Conservation (phyloP, 2,113 vertebrate genomes). For the Halichoerus grypus region DNA sequence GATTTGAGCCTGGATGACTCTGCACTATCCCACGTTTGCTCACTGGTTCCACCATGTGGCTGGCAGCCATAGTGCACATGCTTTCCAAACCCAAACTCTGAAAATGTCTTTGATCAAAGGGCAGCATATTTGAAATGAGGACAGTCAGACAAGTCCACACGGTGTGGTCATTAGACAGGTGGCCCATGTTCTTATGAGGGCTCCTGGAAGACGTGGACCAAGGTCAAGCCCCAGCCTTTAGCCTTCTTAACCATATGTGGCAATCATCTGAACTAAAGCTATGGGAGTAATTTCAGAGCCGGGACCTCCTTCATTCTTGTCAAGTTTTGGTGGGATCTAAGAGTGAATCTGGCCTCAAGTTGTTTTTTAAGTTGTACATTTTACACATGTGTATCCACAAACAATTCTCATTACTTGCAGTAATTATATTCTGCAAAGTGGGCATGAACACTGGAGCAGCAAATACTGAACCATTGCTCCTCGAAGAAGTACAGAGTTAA, state of each 20-base stretch:
- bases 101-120: neutral
- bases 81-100: neutral
- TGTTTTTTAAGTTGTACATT: neutral
- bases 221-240: neutral
- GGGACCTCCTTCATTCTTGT: neutral
- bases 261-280: neutral
- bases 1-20: neutral
- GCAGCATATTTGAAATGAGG: neutral
- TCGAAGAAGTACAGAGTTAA: neutral
- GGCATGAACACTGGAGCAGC: neutral
- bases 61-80: rapidly evolving
- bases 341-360: neutral
- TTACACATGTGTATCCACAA: neutral
- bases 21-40: neutral
- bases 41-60: neutral
- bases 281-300: neutral
- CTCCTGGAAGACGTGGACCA: neutral
- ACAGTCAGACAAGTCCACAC: neutral
- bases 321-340: neutral
- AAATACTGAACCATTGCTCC: neutral
- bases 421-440: neutral
- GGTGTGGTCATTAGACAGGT: neutral
- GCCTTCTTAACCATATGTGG: neutral
- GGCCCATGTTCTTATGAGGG: neutral
- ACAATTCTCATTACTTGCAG: neutral